phyloP scores from a whole-genome alignment of 2,113 vertebrate species.

The Microcebus lehilahytsara region DNA sequence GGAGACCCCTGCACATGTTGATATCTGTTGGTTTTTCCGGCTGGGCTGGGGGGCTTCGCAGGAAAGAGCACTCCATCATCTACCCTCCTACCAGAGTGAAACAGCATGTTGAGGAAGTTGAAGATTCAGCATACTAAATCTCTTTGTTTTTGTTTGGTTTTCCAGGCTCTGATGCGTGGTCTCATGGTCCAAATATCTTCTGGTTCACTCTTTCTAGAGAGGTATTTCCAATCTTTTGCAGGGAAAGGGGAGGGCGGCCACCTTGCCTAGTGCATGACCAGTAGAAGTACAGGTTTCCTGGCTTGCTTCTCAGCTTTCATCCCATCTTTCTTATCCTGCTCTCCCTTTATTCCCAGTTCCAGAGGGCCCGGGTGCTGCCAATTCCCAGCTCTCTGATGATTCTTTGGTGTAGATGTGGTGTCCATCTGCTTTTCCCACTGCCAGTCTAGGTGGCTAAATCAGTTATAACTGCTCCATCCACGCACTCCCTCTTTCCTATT shows the following conservation, averaged over 20 bases:
- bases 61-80: neutral
- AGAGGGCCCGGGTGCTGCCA: neutral
- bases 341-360: neutral
- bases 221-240: neutral
- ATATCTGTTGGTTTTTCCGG: neutral
- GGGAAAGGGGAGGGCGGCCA: neutral
- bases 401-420: neutral
- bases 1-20: neutral
- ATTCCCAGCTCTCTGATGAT: neutral
- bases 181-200: neutral
- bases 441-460: neutral
- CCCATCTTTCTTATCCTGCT: too few species aligned
- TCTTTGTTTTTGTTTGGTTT: neutral
- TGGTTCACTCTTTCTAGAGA: neutral
- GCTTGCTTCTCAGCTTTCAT: neutral
- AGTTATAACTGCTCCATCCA: neutral
- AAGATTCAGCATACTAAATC: neutral
- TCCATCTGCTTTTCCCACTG: neutral
- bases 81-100: neutral
- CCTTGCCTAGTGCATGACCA: neutral
- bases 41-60: neutral
- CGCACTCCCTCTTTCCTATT: neutral
- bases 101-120: neutral
- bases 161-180: neutral
- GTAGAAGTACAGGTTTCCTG: fast-evolving